These are phyloP conservation scores for Ceraclea dissimilis DNA, from an alignment of 2,888 invertebrate species.

Conservation along the genomic window DNA sequence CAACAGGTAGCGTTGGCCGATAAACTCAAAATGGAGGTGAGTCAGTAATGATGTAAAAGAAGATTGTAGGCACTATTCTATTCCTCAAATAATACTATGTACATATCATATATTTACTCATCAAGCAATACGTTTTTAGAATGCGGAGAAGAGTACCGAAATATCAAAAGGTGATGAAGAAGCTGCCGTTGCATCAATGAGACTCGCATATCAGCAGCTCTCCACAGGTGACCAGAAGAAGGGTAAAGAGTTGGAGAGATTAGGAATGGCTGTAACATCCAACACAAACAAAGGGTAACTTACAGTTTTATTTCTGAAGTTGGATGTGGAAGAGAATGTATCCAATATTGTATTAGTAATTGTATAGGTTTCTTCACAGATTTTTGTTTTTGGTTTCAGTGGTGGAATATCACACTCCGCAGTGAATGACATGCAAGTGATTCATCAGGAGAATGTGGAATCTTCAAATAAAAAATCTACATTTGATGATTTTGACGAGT, in stretches of 20 bases:
- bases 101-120: too few relatives aligned
- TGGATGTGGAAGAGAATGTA: background rate
- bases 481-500: slow-evolving; percentile 41
- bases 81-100: background rate
- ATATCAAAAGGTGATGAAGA: slow-evolving; percentile 54
- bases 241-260: slow-evolving; percentile 80
- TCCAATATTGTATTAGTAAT: slow-evolving; percentile 12
- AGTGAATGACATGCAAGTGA: slow-evolving; percentile 80
- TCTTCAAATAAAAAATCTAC: slow-evolving; percentile 39
- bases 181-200: slow-evolving; percentile 58
- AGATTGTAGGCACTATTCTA: background rate
- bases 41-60: too few relatives aligned
- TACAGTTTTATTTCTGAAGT: background rate
- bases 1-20: slow-evolving; percentile 80
- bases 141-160: slow-evolving; percentile 30
- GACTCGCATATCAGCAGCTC: slow-evolving; percentile 73
- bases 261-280: slow-evolving; percentile 78
- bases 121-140: slow-evolving; percentile 1
- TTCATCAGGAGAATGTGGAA: slow-evolving; percentile 70
- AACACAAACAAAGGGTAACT: slow-evolving; percentile 17
- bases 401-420: slow-evolving; percentile 79
- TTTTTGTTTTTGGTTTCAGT: too few relatives aligned
- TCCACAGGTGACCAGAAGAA: slow-evolving; percentile 65
- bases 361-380: background rate
- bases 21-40: slow-evolving; percentile 53